phyloP scores from a whole-genome alignment of 2,113 vertebrate species.

The Apteryx owenii region DNA sequence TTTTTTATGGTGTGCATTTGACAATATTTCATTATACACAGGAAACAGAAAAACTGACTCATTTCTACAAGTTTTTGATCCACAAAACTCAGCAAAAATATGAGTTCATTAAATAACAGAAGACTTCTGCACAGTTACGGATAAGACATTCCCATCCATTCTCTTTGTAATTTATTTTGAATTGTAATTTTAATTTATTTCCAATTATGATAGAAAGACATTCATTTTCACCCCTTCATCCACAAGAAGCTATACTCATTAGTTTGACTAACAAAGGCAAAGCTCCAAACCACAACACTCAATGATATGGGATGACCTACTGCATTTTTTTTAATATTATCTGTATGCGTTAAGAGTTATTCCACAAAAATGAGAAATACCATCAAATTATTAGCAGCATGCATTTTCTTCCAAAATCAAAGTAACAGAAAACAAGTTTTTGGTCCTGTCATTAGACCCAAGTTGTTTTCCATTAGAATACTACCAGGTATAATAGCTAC shows the following conservation, averaged over 20 bases:
- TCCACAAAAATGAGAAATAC: background rate
- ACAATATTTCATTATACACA: background rate
- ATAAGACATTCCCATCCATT: background rate
- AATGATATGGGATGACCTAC: background rate
- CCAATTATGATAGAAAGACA: background rate
- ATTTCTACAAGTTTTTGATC: background rate
- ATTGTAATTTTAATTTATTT: background rate
- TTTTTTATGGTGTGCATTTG: background rate
- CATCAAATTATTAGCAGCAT: background rate
- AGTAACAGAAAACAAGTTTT: background rate
- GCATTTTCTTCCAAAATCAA: background rate
- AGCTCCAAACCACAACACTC: background rate
- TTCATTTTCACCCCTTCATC: background rate
- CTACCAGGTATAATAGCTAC: too few species aligned
- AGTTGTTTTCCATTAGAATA: background rate
- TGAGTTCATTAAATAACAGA: background rate
- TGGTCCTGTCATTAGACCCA: background rate
- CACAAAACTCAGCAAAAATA: background rate
- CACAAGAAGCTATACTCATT: background rate
- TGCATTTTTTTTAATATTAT: background rate
- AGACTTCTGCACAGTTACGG: background rate
- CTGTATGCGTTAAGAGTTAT: background rate
- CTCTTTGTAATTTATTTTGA: background rate
- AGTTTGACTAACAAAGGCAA: background rate
- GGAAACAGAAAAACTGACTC: background rate